These are phyloP conservation scores for Xenopus tropicalis DNA, from an alignment of 2,113 vertebrate genomes.

Conservation along the genomic window DNA sequence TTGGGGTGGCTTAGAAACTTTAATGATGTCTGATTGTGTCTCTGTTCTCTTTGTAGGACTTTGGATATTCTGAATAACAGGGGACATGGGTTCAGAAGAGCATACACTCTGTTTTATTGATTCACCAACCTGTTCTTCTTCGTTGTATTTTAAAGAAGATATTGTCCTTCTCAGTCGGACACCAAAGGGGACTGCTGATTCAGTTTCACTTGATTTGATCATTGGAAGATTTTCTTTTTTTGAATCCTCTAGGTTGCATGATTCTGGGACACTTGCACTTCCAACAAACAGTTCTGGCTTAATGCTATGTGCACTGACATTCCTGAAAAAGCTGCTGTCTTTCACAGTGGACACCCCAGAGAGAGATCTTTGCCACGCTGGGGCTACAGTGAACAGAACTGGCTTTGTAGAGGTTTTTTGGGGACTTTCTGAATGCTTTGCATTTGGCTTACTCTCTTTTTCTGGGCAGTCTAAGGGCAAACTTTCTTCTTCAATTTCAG, in stretches of 20 bases:
- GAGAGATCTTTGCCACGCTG: slow-evolving; percentile 70
- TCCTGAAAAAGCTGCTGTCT: slow-evolving; percentile 50
- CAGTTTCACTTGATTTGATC: slow-evolving; percentile 45
- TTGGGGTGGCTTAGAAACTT: slow-evolving; percentile 55
- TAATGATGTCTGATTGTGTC: slow-evolving; percentile 42
- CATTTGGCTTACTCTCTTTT: slow-evolving; percentile 31
- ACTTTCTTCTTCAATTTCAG: not conserved
- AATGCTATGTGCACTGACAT: slow-evolving; percentile 32
- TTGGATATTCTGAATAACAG: slow-evolving; percentile 32
- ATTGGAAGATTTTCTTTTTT: slow-evolving; percentile 19
- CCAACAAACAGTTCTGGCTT: slow-evolving; percentile 53
- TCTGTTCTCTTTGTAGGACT: slow-evolving; percentile 12
- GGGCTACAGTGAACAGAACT: slow-evolving; percentile 60
- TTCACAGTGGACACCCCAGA: slow-evolving; percentile 51
- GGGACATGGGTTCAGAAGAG: not conserved
- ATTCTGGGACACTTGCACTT: not conserved
- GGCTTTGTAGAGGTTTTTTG: slow-evolving; percentile 48
- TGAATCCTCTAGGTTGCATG: slow-evolving; percentile 18
- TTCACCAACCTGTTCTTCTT: slow-evolving; percentile 58
- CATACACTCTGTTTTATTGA: slow-evolving; percentile 16
- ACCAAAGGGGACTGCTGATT: slow-evolving; percentile 71
- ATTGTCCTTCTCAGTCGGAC: slow-evolving; percentile 74
- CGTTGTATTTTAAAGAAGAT: slow-evolving; percentile 62
- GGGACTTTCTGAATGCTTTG: slow-evolving; percentile 24
- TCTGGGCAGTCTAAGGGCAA: slow-evolving; percentile 21